Evolutionary conservation across 2,797 vertebrate species (phyloP).

Genomic region (Sebastes baramenuke): DNA sequence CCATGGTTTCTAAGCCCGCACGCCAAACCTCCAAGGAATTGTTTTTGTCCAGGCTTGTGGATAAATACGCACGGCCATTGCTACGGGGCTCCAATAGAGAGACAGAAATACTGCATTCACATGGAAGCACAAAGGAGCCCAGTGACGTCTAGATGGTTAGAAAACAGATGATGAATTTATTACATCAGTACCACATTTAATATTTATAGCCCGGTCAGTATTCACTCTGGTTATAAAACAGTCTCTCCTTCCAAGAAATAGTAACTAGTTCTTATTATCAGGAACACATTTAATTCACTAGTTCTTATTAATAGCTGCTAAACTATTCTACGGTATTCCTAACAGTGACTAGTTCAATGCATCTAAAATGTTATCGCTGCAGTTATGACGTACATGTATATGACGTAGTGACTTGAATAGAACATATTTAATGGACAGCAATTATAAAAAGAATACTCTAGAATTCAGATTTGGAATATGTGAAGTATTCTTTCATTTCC

Average conservation of each 20-base stretch:
- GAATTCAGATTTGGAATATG: background rate
- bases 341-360: background rate
- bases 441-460: background rate
- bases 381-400: background rate
- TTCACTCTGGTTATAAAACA: background rate
- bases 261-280: background rate
- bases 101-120: background rate
- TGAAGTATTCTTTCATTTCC: background rate
- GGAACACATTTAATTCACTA: background rate
- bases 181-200: background rate
- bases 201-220: background rate
- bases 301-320: background rate
- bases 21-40: background rate
- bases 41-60: constrained; percentile 19
- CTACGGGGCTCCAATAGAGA: background rate
- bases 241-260: background rate
- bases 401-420: background rate
- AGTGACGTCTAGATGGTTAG: background rate
- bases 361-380: background rate
- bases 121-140: background rate
- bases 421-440: background rate
- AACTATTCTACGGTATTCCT: background rate
- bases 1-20: constrained; percentile 27
- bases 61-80: constrained; percentile 9
- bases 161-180: background rate